Evolutionary conservation across 2,888 invertebrate species (phyloP), one percentile per base, ranked within the genome.

Genomic region (Ennomos erosarius): DNA sequence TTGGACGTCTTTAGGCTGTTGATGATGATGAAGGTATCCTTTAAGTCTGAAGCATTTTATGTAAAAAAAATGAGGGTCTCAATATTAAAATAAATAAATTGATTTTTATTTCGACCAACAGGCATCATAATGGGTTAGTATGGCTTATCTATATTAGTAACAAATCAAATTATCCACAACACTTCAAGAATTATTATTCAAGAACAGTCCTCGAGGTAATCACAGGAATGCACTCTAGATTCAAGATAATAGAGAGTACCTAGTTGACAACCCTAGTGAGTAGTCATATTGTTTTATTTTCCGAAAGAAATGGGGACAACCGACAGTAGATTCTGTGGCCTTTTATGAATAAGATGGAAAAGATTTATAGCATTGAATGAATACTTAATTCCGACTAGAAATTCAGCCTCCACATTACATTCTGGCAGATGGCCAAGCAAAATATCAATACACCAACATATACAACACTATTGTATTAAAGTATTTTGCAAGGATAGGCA

Each of bases 341-440:
- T 62, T 79, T 80, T 79, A 80, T 76, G 81, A 81, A 87, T 84
- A 84, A 84, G 78, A 85, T 84, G 81, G 76, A 82, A 79, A 79
- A 84, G 83, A 88, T 88, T 86, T 87, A 88, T 83, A 70, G 74
- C 76, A 78, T 72, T 82, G 81, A 84, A 86, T 84, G 85, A 85
- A 84, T 85, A 82, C 82, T 86, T 87, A 86, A 85, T 84, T 80
- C 81, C 65, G 73, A 74, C 75, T 77, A 76, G 80, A 82, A 82
- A 75, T 78, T 78, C 79, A 68, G 76, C 74, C 77, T 74, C 81
- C 78, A 86, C 83, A 82, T 83, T 77, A 81, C 76, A 79, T 69
- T 67, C 74, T 89, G 89, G 89, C 84, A 65, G 62, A 62, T 48
- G 42, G 84, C 88, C 88, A 87, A 82, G 53, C 61, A 71, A 79